Conservation (phyloP, 2,888 invertebrate genomes). For the Pecten maximus region DNA sequence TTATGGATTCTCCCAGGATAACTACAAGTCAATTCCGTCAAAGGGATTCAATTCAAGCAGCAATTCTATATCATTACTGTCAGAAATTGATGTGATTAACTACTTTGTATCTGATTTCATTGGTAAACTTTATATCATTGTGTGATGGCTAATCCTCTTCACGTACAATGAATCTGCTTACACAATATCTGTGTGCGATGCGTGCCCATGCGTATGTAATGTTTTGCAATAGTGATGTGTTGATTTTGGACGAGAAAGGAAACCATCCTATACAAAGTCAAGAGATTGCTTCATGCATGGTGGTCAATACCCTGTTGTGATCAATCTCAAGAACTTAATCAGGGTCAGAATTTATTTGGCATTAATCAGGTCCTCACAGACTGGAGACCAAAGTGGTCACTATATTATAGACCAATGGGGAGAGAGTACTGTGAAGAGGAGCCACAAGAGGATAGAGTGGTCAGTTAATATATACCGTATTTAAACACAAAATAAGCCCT, state of each 20-base stretch:
- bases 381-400: not conserved
- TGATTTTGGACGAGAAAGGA: not conserved
- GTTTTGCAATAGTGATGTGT: not conserved
- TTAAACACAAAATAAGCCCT: too few species aligned
- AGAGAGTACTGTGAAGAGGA: not conserved
- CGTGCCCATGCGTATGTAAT: constrained; percentile 33
- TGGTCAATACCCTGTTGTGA: not conserved
- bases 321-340: constrained; percentile 25
- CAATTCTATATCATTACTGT: not conserved
- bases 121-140: not conserved
- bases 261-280: constrained; percentile 6
- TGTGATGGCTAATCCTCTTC: not conserved
- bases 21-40: not conserved
- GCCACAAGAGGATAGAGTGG: not conserved
- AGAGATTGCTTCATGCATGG: constrained; percentile 19
- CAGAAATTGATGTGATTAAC: constrained; percentile 20
- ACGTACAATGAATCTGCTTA: not conserved
- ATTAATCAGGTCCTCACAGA: not conserved
- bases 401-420: not conserved
- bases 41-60: not conserved
- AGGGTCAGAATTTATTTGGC: constrained; percentile 20
- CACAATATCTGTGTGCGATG: not conserved
- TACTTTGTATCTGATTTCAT: constrained; percentile 8
- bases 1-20: not conserved
- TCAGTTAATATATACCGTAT: too few species aligned